Percentiles rank a stretch among this genome's conserved stretches.
Evolutionary conservation across 2,888 invertebrate species (phyloP).

Genomic region (Oscheius sp.): DNA sequence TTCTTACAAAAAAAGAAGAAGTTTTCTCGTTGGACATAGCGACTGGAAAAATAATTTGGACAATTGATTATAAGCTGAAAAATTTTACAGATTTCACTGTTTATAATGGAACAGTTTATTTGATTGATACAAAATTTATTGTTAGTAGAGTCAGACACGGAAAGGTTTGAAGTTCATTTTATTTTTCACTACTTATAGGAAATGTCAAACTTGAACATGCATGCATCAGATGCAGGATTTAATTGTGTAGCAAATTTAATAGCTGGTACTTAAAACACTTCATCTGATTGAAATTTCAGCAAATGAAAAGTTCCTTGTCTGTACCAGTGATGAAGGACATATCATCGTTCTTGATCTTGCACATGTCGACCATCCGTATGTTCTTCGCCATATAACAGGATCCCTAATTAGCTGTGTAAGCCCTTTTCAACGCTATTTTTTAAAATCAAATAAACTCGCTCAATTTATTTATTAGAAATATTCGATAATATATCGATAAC

Average conservation of each 20-base stretch:
- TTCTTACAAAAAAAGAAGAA: conserved; percentile 45
- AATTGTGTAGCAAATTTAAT: conserved; percentile 40
- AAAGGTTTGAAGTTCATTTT: conserved; percentile 28
- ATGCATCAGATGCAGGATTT: conserved; percentile 49
- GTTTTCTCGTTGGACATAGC: conserved; percentile 38
- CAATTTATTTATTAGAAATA: too few relatives aligned
- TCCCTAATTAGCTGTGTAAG: background rate
- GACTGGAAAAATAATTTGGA: conserved; percentile 43
- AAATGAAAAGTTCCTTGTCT: conserved; percentile 2
- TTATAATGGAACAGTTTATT: conserved; percentile 34
- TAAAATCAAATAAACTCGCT: too few relatives aligned
- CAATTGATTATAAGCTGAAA: conserved; percentile 48
- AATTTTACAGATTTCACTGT: conserved; percentile 45
- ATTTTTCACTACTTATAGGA: conserved; percentile 33
- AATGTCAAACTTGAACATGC: conserved; percentile 47
- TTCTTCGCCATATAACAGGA: conserved; percentile 33
- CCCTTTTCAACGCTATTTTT: background rate
- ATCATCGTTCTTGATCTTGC: conserved; percentile 32
- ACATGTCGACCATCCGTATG: conserved; percentile 37
- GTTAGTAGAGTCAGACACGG: conserved; percentile 45
- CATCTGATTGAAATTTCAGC: background rate
- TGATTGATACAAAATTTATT: conserved; percentile 46
- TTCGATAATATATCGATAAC: too few relatives aligned
- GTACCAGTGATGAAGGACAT: conserved; percentile 8
- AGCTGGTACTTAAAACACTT: conserved; percentile 31